Conservation (phyloP, 1,140 invertebrate species). For the Megathymus violae region DNA sequence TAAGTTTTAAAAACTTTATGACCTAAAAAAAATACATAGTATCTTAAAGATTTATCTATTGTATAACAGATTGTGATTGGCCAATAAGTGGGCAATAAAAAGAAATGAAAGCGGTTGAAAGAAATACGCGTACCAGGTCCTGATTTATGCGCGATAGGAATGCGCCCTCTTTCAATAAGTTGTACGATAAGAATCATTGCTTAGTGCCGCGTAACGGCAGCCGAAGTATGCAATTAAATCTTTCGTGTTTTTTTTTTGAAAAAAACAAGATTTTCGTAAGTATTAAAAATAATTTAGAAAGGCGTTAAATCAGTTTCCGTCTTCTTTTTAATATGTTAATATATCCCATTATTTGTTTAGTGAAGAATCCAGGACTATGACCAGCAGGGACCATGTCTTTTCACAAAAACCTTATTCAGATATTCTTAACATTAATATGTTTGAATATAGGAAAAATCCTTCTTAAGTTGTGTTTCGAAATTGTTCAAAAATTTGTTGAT, state of each 20-base stretch:
- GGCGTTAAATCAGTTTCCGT: not conserved
- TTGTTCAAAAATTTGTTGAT: too few relatives aligned
- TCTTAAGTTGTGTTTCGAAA: too few relatives aligned
- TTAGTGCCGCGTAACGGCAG: conserved; percentile 56
- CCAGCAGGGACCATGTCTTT: too few relatives aligned
- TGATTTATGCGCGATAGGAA: conserved; percentile 79
- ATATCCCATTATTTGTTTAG: too few relatives aligned
- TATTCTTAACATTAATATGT: too few relatives aligned
- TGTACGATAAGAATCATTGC: conserved; percentile 77
- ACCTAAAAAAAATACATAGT: not conserved
- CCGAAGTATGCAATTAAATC: conserved; percentile 70
- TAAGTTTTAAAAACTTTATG: too few relatives aligned
- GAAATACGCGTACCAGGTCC: conserved; percentile 55
- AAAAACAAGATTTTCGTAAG: conserved; percentile 25
- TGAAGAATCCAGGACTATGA: too few relatives aligned
- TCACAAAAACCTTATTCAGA: too few relatives aligned
- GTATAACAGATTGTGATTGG: conserved; percentile 48
- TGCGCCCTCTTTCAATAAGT: conserved; percentile 79
- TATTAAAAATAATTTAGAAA: conserved; percentile 8
- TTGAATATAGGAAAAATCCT: too few relatives aligned
- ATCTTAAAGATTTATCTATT: not conserved
- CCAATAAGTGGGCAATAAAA: conserved; percentile 75
- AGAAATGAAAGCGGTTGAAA: conserved; percentile 51
- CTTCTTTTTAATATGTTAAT: too few relatives aligned
- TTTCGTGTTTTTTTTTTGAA: conserved; percentile 53